These are phyloP conservation scores for Ianthella basta DNA, from an alignment of 37 sponge, comb jelly and placozoan genomes.

Conservation along the genomic window DNA sequence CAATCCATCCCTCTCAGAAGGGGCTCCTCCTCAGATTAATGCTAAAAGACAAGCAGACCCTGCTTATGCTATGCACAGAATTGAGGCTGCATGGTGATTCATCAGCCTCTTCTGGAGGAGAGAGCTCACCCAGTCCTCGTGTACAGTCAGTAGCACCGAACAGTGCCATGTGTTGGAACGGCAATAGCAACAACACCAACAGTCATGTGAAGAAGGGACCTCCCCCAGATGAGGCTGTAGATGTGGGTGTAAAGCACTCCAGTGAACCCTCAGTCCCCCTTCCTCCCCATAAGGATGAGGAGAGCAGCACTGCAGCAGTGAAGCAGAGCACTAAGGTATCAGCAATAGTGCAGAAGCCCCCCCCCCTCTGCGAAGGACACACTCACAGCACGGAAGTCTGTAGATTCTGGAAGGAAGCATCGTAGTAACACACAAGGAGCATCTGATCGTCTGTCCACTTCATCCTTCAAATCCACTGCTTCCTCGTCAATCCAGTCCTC, in stretches of 20 bases:
- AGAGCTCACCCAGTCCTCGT: constrained; percentile 27
- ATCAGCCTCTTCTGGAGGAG: constrained; percentile 20
- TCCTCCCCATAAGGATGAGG: background rate
- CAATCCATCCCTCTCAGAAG: too few species aligned
- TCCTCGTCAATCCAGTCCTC: background rate
- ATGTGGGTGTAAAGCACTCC: background rate
- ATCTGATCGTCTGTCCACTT: background rate
- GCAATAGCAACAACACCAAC: background rate
- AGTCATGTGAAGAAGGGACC: background rate
- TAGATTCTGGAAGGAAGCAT: background rate
- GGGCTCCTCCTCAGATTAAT: too few species aligned
- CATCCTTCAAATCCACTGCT: background rate
- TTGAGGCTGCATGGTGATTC: too few species aligned
- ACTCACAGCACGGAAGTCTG: too few species aligned
- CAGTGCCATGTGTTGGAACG: background rate
- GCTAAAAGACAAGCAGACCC: too few species aligned
- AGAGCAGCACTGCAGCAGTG: background rate
- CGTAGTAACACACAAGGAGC: background rate
- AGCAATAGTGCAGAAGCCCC: too few species aligned
- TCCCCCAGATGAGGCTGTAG: background rate
- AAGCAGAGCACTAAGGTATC: background rate
- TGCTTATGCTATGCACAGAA: too few species aligned
- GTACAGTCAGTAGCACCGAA: background rate
- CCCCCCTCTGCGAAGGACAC: background rate
- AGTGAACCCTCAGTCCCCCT: background rate